phyloP scores from a whole-genome alignment of 2,797 vertebrate genomes.

The Cirrhinus mrigala region DNA sequence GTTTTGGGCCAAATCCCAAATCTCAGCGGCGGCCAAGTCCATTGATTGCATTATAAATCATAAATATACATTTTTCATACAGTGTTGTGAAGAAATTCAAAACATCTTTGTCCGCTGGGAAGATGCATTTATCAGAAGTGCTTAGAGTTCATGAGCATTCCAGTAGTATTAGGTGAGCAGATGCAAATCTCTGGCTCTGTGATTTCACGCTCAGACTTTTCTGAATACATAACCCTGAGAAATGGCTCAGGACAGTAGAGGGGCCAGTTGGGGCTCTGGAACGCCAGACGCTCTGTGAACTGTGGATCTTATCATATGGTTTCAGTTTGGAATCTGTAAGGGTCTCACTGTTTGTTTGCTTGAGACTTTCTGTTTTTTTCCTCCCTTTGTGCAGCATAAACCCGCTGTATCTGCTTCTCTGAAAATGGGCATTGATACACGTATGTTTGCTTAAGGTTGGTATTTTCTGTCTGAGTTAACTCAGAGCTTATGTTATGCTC shows the following conservation, averaged over 20 bases:
- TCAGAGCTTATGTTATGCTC: constrained; percentile 32
- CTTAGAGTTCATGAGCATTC: constrained; percentile 44
- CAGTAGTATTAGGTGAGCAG: constrained; percentile 36
- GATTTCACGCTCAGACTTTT: constrained; percentile 57
- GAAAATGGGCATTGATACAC: constrained; percentile 21
- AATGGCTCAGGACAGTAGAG: constrained; percentile 34
- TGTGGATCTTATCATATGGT: constrained; percentile 57
- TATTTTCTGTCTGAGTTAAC: constrained; percentile 15
- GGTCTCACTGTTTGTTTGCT: constrained; percentile 60
- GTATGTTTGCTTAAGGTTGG: constrained; percentile 46
- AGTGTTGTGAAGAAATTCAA: constrained; percentile 56
- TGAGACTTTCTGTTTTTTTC: constrained; percentile 26
- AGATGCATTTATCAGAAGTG: constrained; percentile 48
- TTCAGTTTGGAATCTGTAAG: constrained; percentile 55
- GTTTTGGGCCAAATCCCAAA: constrained; percentile 21
- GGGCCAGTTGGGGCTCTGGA: constrained; percentile 10
- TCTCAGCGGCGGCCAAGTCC: constrained; percentile 33
- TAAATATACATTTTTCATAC: constrained; percentile 43
- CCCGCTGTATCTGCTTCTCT: constrained; percentile 17
- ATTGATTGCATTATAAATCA: constrained; percentile 59
- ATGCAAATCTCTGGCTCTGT: constrained; percentile 53
- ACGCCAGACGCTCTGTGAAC: constrained; percentile 27
- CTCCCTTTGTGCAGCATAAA: neutral
- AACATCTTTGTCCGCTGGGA: constrained; percentile 52
- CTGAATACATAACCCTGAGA: constrained; percentile 55